Evolutionary conservation across 2,888 invertebrate genomes (phyloP), one percentile per base, ranked within the genome.

Genomic region (Diaprepes abbreviatus): DNA sequence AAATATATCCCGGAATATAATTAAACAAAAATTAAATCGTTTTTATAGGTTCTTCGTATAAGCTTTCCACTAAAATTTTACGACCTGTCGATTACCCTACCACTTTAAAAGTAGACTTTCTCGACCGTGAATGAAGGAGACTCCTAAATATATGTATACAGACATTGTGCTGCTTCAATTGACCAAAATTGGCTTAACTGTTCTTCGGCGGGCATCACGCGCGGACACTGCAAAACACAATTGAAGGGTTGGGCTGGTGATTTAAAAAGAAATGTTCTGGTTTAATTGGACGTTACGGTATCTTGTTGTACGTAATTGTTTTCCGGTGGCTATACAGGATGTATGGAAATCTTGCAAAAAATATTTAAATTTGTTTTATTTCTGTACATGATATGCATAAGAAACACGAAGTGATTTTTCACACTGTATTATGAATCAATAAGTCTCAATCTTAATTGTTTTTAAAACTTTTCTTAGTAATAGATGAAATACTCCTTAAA

Each of bases 121-220:
- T 45, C 16, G 6, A 45, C 17, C 45, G 45, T 45, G 33, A 52
- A 52, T 52, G 19, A 24, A 5, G 2, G 16, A 52, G 6, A 35
- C 54, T 17, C 35, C 54, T 33, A 54, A 54, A 33, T 54, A 54
- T n/a, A n/a, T n/a, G n/a, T n/a, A n/a, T 12, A 54, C 16, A 19
- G 35, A 17, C 33, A 35, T 54, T 54, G 54, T 54, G 14, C 36
- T 36, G 52, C 12, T 36, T 17, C 24, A 54, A 35, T 33, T 33
- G 54, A 9, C 54, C n/a, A 54, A 54, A 54, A 54, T 54, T 54
- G 54, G 16, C 54, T 7, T 54, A 54, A 54, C 54, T 54, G 54
- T 54, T 16, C 35, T 54, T 54, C 14, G 33, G 1, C 19, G 54
- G 17, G 54, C 54, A 54, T 54, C 54, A 17, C 54, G 36, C 31